Evolutionary conservation across 2,113 vertebrate species (phyloP), one percentile per base, ranked within the genome.

Genomic region (Anas platyrhynchos): DNA sequence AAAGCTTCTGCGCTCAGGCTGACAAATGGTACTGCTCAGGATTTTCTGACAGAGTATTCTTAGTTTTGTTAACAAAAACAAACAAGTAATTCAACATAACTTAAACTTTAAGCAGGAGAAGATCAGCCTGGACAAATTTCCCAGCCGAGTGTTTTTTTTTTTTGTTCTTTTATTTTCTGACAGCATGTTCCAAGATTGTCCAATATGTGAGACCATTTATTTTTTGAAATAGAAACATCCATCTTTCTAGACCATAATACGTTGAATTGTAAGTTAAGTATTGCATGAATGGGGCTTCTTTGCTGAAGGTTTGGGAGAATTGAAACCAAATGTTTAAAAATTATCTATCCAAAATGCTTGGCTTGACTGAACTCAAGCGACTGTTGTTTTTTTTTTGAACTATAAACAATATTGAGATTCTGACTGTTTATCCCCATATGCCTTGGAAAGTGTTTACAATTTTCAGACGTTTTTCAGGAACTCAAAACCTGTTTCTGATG

Each of bases 291-390:
- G 83, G 34, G 48, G 38, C 77, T 96, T 59, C 81, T 94, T 79
- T 91, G 16, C 58, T 6, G 32, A 91, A 91, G 38, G 61, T 91
- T 52, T 59, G 77, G 36, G 65, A 78, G 89, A 97, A 96, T 94
- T 96, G 89, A 94, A 96, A 95, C 86, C 94, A 95, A 95, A 96
- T 95, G 93, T 97, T 92, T 73, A 41, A 92, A 89, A 83, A 79
- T 73, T 79, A 29, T 94, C 78, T 94, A 25, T 91, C 86, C 93
- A 84, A 84, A 83, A 89, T 20, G 32, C 78, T 79, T 94, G 89
- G 86, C 86, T 94, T 76, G 71, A 67, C 65, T 63, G 44, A 5
- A 67, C 67, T 83, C 48, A 75, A 67, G 41, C 1, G 59, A 81
- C 81, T 89, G 83, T 81, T 95, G 62, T 54, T 86, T 88, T 82